Base-by-base conservation (phyloP, 2,797 vertebrate species). In the Peromyscus eremicus region DNA sequence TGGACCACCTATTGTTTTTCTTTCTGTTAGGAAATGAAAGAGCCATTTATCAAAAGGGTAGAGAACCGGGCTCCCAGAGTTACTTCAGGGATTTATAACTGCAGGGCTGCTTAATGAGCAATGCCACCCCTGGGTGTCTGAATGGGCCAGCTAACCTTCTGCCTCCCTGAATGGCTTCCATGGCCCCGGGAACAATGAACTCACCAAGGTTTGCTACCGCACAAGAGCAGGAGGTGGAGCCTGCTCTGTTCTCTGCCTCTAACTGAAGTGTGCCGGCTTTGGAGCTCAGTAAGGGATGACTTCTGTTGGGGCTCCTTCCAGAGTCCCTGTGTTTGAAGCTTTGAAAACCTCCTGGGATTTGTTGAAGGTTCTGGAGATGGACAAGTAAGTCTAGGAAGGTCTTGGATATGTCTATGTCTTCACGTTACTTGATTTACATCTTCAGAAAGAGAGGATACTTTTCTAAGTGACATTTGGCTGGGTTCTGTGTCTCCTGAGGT, bases 11-110 rank as follows among this genome's bases (percentile, higher is more conserved):
- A 91, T 87, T 97, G 88, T 84, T 93, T 88, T 64, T 85, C 87
- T 96, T 95, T 89, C 93, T 93, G 94, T 82, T 88, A 94, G 94
- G 91, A 93, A 91, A 66, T 80, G 77, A 95, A 96, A 94, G 93
- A 80, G 43, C 87, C 66, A 46, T 96, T 95, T 84, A 40, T 64
- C 88, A 79, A 64, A 89, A 89, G 94, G 43, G 29, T 4, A 19
- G 68, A 19, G 60, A 90, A 71, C 66, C 37, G 64, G 52, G 2
- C 64, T n/a, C 49, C 87, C 64, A 64, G 84, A 57, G 82, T 85
- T 32, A 34, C 90, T 89, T 55, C 55, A 83, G 55, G 49, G 88
- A 77, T 94, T 83, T 71, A 60, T 83, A 92, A 80, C 55, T 83
- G 21, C 5, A 3, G 55, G 81, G 43, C 89, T 94, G 75, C 93